A percentile compares a stretch with the other conserved stretches of the same genome.
Conservation (phyloP, 2,888 invertebrate genomes). For the Platypus cylindrus region DNA sequence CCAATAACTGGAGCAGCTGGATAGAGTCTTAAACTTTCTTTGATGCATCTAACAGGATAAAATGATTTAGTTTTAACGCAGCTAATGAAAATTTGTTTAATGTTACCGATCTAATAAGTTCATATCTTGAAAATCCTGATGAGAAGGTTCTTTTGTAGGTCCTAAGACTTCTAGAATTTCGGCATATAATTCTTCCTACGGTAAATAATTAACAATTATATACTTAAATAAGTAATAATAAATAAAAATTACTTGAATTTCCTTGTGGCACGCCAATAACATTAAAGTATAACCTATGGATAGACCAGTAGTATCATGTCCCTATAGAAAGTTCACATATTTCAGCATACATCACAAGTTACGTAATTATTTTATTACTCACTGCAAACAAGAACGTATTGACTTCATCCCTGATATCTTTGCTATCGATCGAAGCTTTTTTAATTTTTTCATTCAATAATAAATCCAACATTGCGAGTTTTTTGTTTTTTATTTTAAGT, state of each 20-base stretch:
- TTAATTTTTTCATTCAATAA: constrained; percentile 19
- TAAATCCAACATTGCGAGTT: constrained; percentile 25
- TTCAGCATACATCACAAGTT: no score
- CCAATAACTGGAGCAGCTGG: constrained; percentile 32
- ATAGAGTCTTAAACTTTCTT: constrained; percentile 31
- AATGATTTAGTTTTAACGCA: constrained; percentile 9
- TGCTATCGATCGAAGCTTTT: constrained; percentile 19
- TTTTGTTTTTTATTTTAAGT: constrained; percentile 34
- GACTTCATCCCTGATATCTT: constrained; percentile 47
- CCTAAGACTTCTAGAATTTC: constrained; percentile 25
- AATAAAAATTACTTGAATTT: constrained; percentile 18
- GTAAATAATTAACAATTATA: no score
- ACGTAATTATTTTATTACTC: no score
- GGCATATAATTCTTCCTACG: constrained; percentile 18
- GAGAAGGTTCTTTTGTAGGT: constrained; percentile 19
- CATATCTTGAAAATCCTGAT: constrained; percentile 28
- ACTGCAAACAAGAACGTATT: constrained; percentile 44
- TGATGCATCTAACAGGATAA: constrained; percentile 27
- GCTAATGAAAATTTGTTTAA: not conserved
- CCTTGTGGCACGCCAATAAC: constrained; percentile 19
- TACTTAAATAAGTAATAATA: no score
- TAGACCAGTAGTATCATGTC: constrained; percentile 23
- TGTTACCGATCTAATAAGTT: constrained; percentile 26
- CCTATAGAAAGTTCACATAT: constrained; percentile 18
- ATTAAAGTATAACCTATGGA: constrained; percentile 20